These are phyloP conservation scores for Agrochola lota DNA, from an alignment of 2,888 invertebrate species.

Conservation along the genomic window DNA sequence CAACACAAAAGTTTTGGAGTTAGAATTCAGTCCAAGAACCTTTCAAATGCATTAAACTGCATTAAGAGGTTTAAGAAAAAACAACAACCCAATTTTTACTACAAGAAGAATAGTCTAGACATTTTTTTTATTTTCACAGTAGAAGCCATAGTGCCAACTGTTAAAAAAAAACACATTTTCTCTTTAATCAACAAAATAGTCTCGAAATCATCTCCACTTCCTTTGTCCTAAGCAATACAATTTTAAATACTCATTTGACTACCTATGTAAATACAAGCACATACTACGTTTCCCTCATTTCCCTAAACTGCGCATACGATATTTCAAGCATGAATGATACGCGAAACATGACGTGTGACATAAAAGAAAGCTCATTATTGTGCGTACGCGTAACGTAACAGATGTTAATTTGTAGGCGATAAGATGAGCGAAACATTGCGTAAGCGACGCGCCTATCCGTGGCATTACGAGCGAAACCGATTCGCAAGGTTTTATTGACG, in stretches of 20 bases:
- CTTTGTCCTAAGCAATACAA: not conserved
- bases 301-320: conserved; percentile 6
- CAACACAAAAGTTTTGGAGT: not conserved
- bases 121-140: not conserved
- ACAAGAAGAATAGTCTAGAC: not conserved
- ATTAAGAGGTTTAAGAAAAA: not conserved
- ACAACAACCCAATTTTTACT: not conserved
- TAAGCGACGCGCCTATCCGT: conserved; percentile 44
- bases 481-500: conserved; percentile 31
- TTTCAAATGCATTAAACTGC: not conserved
- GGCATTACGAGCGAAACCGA: conserved; percentile 47
- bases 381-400: conserved; percentile 58
- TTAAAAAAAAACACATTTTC: not conserved
- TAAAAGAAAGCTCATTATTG: conserved; percentile 61
- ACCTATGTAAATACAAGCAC: not conserved
- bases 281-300: not conserved
- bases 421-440: conserved; percentile 61
- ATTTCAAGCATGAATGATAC: conserved; percentile 33
- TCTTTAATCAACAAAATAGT: too few species aligned
- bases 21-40: not conserved
- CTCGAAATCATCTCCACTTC: not conserved
- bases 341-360: conserved; percentile 33
- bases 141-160: too few species aligned
- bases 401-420: conserved; percentile 59
- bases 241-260: not conserved